Evolutionary conservation across 2,113 vertebrate genomes (phyloP).

Genomic region (Toxotes jaculatrix): DNA sequence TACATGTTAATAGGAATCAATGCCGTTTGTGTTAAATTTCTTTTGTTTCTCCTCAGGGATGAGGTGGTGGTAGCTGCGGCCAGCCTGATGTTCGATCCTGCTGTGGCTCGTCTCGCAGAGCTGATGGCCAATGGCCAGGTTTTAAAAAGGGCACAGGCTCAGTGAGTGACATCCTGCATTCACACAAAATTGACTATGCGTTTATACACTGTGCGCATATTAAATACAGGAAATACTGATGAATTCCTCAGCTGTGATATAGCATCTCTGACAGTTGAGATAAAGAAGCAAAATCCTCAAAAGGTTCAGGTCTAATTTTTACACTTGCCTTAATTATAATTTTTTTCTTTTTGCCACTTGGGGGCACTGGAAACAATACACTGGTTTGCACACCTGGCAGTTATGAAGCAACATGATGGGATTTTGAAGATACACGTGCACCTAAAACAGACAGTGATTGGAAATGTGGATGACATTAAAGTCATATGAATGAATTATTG

Average conservation of each 20-base stretch:
- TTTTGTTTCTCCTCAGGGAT: conserved; percentile 73
- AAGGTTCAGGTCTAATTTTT: background rate
- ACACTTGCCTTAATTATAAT: background rate
- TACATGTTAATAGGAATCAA: background rate
- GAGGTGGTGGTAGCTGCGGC: conserved; percentile 87
- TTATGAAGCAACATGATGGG: too few species aligned
- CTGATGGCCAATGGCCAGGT: conserved; percentile 82
- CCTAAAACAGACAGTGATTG: too few species aligned
- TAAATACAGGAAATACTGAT: background rate
- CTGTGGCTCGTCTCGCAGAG: conserved; percentile 86
- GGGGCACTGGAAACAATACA: background rate
- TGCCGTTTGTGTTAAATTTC: background rate
- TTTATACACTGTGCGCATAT: background rate
- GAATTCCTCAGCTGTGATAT: background rate
- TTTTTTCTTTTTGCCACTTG: background rate
- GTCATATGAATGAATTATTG: background rate
- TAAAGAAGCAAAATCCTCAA: background rate
- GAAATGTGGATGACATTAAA: background rate
- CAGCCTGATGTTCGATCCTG: conserved; percentile 90
- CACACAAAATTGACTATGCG: background rate
- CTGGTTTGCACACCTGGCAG: background rate
- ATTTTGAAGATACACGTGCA: background rate
- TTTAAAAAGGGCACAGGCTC: conserved; percentile 87
- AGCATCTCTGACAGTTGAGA: background rate
- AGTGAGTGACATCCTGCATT: conserved; percentile 81